Base-by-base conservation (phyloP, 1,140 invertebrate genomes). In the Ips nitidus region DNA sequence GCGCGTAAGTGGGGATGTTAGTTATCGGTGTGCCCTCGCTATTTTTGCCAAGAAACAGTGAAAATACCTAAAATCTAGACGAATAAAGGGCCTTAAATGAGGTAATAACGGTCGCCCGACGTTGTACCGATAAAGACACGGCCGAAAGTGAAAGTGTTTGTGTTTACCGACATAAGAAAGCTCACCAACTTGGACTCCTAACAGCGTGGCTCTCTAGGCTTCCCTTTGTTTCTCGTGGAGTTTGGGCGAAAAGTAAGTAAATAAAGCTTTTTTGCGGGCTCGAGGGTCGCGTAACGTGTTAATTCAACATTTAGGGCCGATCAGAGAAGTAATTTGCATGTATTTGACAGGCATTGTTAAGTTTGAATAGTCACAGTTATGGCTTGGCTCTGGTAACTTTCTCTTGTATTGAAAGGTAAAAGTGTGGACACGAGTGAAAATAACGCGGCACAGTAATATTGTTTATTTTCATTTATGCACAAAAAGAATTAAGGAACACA, bases 131-230 rank as follows among this genome's bases (percentile, higher is more conserved):
- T 63, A 55, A 45, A 72, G 62, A 59, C 43, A 71, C 59, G 38
- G 41, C n/a, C 41, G 47, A 59, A 69, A 76, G 75, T 78, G 75
- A 65, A 52, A 61, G 74, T 77, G 73, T 76, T 75, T 75, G 70
- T 75, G 74, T 73, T 73, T 70, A 75, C 66, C 56, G 61, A 67
- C 64, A 70, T 69, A 76, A 74, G 72, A 72, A 72, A 57, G 63
- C 59, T 71, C 71, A 71, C 68, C 70, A 66, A 75, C 59, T 77
- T 75, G 72, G 61, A 76, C 75, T 63, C 71, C 69, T 75, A 79
- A 70, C 78, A 79, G 78, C 78, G 78, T 79, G 78, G 78, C 78
- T 75, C 74, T 73, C 58, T 66, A 67, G 73, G 76, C 76, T 70
- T 78, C 73, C 75, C 76, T 79, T 78, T 78, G 77, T 78, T 78